A percentile compares a stretch with the other conserved stretches of the same genome.
Evolutionary conservation across 2,113 vertebrate genomes (phyloP).

Genomic region (Carassius auratus): DNA sequence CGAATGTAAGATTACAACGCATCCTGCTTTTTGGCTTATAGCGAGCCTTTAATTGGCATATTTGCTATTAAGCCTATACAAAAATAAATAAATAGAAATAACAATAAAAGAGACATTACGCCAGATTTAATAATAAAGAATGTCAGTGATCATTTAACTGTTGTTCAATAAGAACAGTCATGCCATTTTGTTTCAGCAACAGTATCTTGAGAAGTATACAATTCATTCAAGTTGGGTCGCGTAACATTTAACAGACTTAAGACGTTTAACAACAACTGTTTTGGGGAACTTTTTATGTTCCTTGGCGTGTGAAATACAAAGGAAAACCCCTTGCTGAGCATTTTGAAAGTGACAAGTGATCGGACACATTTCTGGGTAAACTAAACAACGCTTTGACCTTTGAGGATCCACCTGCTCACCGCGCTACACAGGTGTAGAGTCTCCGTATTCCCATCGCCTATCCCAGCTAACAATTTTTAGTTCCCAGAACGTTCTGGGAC

Average conservation of each 20-base stretch:
- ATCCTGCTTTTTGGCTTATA: slow-evolving; percentile 25
- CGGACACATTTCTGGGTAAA: slow-evolving; percentile 33
- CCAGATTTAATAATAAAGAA: not conserved
- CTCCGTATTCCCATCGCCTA: slow-evolving; percentile 45
- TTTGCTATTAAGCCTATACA: not conserved
- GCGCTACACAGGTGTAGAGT: slow-evolving; percentile 65
- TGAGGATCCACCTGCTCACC: slow-evolving; percentile 61
- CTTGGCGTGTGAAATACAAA: slow-evolving; percentile 27
- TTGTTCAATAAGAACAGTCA: not conserved
- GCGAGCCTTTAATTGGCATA: not conserved
- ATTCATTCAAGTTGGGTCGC: not conserved
- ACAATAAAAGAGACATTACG: not conserved
- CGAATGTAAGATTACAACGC: slow-evolving; percentile 59
- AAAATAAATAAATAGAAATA: not conserved
- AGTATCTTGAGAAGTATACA: not conserved
- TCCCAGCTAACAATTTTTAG: not conserved
- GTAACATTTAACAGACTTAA: not conserved
- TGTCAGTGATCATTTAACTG: not conserved
- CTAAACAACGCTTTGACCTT: slow-evolving; percentile 50
- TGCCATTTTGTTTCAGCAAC: not conserved
- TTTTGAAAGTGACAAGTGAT: slow-evolving; percentile 41
- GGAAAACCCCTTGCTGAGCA: slow-evolving; percentile 49
- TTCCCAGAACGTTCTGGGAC: too few species aligned
- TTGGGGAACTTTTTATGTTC: slow-evolving; percentile 19
- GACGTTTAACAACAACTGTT: slow-evolving; percentile 17